These are phyloP conservation scores for Aythya baeri DNA, from an alignment of 2,113 vertebrate genomes.

Conservation along the genomic window DNA sequence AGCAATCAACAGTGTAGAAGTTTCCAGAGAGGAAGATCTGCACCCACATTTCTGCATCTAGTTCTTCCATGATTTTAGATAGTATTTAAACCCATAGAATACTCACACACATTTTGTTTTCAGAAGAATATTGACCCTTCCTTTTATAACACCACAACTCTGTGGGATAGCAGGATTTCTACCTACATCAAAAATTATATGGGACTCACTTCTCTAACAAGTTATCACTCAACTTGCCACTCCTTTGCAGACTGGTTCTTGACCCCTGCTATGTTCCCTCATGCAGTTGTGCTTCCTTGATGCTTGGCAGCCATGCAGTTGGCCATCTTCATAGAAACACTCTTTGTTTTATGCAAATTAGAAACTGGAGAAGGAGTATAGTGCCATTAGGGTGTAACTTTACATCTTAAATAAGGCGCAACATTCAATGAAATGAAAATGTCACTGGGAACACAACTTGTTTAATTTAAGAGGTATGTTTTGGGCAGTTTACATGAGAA, in stretches of 20 bases:
- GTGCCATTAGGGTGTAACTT: neutral
- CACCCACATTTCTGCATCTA: neutral
- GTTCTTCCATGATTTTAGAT: neutral
- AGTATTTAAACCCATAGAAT: neutral
- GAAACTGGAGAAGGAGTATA: neutral
- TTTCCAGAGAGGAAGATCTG: neutral
- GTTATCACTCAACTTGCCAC: neutral
- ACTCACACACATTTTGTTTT: neutral
- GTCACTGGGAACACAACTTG: neutral
- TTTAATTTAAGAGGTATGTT: neutral
- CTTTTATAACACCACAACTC: neutral
- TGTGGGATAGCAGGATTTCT: neutral
- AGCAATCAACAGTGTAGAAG: neutral
- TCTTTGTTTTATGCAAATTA: neutral
- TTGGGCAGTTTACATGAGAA: neutral
- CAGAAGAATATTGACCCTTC: neutral
- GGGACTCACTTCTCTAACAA: rapidly evolving
- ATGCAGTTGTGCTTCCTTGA: neutral
- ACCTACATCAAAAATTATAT: neutral
- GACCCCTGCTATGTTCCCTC: neutral
- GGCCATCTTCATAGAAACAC: neutral
- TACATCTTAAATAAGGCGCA: neutral
- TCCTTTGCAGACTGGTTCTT: neutral
- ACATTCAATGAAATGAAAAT: neutral
- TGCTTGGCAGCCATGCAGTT: neutral